Conservation (phyloP, 2,888 invertebrate genomes). For the Xylota segnis region DNA sequence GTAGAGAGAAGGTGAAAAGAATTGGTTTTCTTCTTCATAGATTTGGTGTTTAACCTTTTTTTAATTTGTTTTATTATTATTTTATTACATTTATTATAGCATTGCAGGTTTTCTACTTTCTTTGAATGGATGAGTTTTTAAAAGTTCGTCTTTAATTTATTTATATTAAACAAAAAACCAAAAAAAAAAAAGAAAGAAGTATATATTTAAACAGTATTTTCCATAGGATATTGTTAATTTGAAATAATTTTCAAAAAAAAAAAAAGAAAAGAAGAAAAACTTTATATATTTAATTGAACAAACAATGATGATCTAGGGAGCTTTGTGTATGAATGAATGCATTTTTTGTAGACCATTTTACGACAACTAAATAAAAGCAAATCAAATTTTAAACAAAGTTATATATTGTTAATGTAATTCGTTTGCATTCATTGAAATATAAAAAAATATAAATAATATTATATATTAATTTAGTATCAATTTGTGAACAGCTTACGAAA, state of each 20-base stretch:
- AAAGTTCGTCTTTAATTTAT: constrained; percentile 60
- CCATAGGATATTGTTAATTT: constrained; percentile 43
- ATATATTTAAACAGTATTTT: constrained; percentile 57
- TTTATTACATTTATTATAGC: constrained; percentile 63
- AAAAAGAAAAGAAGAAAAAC: no score
- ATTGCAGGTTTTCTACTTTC: constrained; percentile 74
- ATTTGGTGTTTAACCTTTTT: constrained; percentile 27
- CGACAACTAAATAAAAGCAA: constrained; percentile 22
- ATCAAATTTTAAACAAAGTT: constrained; percentile 22
- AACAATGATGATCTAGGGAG: constrained; percentile 44
- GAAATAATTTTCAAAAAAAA: constrained; percentile 80
- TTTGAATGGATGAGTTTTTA: constrained; percentile 69
- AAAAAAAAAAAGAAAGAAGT: constrained; percentile 16
- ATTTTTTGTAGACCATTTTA: constrained; percentile 68
- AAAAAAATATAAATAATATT: constrained; percentile 57
- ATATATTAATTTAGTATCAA: constrained; percentile 67
- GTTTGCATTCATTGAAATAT: constrained; percentile 67
- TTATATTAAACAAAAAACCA: constrained; percentile 25
- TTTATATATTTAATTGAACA: constrained; percentile 37
- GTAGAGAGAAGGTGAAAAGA: constrained; percentile 20
- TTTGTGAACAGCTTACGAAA: constrained; percentile 74
- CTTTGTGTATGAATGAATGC: constrained; percentile 68
- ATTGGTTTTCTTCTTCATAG: neutral
- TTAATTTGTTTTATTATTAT: constrained; percentile 22
- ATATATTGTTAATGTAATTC: constrained; percentile 69